phyloP scores from a whole-genome alignment of 2,113 vertebrate genomes.

The Otus sunia region DNA sequence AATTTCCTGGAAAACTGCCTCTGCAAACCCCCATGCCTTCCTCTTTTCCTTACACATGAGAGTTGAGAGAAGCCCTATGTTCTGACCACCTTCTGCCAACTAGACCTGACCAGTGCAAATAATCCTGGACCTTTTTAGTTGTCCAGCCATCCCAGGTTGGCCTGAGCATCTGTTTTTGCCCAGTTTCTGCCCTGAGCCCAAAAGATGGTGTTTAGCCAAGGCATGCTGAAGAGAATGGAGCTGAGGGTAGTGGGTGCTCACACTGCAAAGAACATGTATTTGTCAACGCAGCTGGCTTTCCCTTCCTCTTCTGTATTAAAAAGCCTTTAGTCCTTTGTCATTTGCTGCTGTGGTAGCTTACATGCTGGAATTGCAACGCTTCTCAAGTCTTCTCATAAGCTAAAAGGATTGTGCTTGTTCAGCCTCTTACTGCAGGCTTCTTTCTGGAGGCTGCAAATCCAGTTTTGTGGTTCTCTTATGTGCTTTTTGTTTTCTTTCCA shows the following conservation, averaged over 20 bases:
- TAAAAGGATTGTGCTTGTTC: conserved; percentile 47
- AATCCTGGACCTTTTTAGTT: not conserved
- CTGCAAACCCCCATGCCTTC: not conserved
- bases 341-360: not conserved
- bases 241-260: not conserved
- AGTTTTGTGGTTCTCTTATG: not conserved
- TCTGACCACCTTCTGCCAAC: not conserved
- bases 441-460: conserved; percentile 27
- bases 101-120: not conserved
- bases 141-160: not conserved
- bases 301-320: not conserved
- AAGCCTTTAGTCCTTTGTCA: not conserved
- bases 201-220: not conserved
- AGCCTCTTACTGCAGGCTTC: conserved; percentile 17
- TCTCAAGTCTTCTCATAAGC: not conserved
- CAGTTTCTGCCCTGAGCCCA: not conserved
- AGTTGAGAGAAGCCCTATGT: not conserved
- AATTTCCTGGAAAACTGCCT: not conserved
- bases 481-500: not conserved
- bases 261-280: not conserved
- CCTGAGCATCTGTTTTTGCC: not conserved
- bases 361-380: not conserved
- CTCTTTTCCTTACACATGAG: not conserved
- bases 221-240: not conserved
- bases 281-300: not conserved